phyloP scores from a whole-genome alignment of 2,888 invertebrate genomes.

The Drosophila nigritarsus region DNA sequence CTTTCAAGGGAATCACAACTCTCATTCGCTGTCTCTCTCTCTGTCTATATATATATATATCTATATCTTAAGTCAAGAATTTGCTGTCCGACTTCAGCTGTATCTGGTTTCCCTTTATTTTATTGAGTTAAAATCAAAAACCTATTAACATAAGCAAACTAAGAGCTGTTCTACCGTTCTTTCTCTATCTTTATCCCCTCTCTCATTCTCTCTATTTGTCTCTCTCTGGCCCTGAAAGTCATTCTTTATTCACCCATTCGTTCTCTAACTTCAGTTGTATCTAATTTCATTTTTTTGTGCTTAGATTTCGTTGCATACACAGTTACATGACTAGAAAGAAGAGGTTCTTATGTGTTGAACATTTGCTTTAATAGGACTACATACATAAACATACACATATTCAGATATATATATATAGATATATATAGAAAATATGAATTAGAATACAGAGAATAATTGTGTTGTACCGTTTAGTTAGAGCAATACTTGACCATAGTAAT shows the following conservation, averaged over 20 bases:
- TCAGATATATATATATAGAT: background rate
- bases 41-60: background rate
- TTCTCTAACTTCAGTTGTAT: background rate
- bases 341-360: background rate
- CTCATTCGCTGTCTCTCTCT: background rate
- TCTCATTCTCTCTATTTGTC: background rate
- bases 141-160: background rate
- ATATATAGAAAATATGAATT: background rate
- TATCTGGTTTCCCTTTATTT: background rate
- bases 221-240: background rate
- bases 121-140: background rate
- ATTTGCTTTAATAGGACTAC: slow-evolving; percentile 14
- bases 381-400: background rate
- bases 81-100: background rate
- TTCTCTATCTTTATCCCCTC: background rate
- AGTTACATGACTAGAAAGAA: background rate
- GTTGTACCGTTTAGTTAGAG: slow-evolving; percentile 2
- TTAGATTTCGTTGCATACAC: background rate
- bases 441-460: background rate
- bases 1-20: background rate
- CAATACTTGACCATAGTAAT: slow-evolving; percentile 30
- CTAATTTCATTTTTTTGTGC: background rate
- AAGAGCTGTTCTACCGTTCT: background rate
- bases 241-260: background rate
- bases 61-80: background rate